These are phyloP conservation scores for Acipenser oxyrinchus DNA, from an alignment of 2,797 vertebrate genomes.

Conservation along the genomic window DNA sequence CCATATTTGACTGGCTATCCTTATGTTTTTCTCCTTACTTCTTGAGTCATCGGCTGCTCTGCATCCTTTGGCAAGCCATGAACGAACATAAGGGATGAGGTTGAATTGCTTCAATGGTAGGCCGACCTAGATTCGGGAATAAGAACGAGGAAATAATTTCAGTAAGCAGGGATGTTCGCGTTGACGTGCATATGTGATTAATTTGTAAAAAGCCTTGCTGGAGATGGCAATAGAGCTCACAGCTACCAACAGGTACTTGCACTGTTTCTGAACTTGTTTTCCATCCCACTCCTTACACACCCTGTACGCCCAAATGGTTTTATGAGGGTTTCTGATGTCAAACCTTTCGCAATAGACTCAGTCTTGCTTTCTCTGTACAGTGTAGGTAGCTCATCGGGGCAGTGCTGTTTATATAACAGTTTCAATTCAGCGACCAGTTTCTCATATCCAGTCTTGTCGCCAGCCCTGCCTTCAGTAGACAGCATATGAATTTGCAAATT, in stretches of 20 bases:
- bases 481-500: slow-evolving; percentile 7
- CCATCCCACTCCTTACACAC: no score
- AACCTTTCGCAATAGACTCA: slow-evolving; percentile 13
- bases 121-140: slow-evolving; percentile 12
- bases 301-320: no score
- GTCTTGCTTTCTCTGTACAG: slow-evolving; percentile 15
- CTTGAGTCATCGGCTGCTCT: not conserved
- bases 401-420: slow-evolving; percentile 16
- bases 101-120: slow-evolving; percentile 13
- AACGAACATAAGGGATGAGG: slow-evolving; percentile 5
- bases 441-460: slow-evolving; percentile 9
- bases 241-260: slow-evolving; percentile 6
- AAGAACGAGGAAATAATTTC: slow-evolving; percentile 11
- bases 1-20: slow-evolving; percentile 2
- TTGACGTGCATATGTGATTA: slow-evolving; percentile 11
- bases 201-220: slow-evolving; percentile 11
- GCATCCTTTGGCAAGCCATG: slow-evolving; percentile 9
- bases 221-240: slow-evolving; percentile 12
- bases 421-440: slow-evolving; percentile 16
- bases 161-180: slow-evolving; percentile 4
- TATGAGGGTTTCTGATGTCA: not conserved
- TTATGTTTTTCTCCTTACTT: slow-evolving; percentile 3
- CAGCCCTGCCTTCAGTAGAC: not conserved
- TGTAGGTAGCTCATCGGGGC: slow-evolving; percentile 1
- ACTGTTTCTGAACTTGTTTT: no score